Base-by-base conservation (phyloP, 1,140 invertebrate genomes). In the Drosophila kanapiae region DNA sequence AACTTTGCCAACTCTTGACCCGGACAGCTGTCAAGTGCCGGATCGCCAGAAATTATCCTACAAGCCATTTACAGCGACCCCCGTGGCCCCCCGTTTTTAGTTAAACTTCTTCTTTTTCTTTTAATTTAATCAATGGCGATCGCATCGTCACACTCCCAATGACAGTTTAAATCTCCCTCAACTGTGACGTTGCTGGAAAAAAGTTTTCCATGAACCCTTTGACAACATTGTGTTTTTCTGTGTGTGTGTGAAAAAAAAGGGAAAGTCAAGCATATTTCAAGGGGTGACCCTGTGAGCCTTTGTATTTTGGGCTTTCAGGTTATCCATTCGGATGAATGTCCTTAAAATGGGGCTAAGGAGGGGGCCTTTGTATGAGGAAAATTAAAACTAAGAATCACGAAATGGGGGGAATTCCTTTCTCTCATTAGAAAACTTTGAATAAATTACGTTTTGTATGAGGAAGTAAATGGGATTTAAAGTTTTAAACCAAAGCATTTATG, bases 91-190 rank as follows among this genome's bases (percentile, higher is more conserved):
- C 29, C 62, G 29, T 58, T 60, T 43, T 58, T 43, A 58, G 35
- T 58, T 58, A 8, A 27, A 43, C 56, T 58, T 58, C 13, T 35
- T 42, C 40, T 48, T 47, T 53, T 67, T 43, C 27, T 65, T 65
- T 80, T 69, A 63, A 80, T 80, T 80, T 62, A 80, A 80, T 80
- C 69, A 68, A 68, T 62, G 57, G 43, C 31, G 43, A 47, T 23
- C 59, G 57, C 51, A 33, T 56, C 40, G 40, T 59, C 63, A 70
- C 67, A 70, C 63, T 14, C 3, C 63, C 38, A 70, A 67, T 67
- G 56, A 61, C 63, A 60, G 31, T 60, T 60, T 67, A 61, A 70
- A 47, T 68, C 60, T 56, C 43, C 65, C 48, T 18, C 6, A 43
- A 68, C 62, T 43, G 47, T 70, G 47, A 70, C 67, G 62, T 31